Conservation (phyloP, 2,113 vertebrate genomes). For the Heterotilapia buettikoferi region DNA sequence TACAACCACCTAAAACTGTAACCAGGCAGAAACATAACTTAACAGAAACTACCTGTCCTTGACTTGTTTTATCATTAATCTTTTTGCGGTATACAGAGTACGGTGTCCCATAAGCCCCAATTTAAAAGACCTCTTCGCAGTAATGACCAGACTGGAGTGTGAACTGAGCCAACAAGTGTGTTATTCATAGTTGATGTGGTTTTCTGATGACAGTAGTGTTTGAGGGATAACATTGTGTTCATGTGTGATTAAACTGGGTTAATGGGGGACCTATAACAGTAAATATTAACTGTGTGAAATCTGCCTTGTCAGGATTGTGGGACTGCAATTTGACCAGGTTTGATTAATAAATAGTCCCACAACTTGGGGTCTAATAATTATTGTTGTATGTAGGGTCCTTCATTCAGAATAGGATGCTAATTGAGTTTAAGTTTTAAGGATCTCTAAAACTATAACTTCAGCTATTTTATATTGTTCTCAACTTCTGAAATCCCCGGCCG, state of each 20-base stretch:
- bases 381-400: not conserved
- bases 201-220: not conserved
- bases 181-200: not conserved
- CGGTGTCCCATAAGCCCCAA: accelerated
- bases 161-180: not conserved
- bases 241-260: not conserved
- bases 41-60: not conserved
- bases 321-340: not conserved
- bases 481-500: not conserved
- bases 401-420: not conserved
- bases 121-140: not conserved
- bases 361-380: not conserved
- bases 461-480: not conserved
- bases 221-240: not conserved
- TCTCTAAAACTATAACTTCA: not conserved
- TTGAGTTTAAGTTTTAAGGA: not conserved
- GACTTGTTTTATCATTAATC: not conserved
- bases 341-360: not conserved
- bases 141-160: not conserved
- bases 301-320: not conserved
- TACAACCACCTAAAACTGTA: not conserved
- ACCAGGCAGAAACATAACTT: not conserved
- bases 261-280: not conserved
- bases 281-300: not conserved
- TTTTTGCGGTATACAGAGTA: not conserved